phyloP scores from a whole-genome alignment of 2,888 invertebrate genomes.

The Drosophila kanekoi region DNA sequence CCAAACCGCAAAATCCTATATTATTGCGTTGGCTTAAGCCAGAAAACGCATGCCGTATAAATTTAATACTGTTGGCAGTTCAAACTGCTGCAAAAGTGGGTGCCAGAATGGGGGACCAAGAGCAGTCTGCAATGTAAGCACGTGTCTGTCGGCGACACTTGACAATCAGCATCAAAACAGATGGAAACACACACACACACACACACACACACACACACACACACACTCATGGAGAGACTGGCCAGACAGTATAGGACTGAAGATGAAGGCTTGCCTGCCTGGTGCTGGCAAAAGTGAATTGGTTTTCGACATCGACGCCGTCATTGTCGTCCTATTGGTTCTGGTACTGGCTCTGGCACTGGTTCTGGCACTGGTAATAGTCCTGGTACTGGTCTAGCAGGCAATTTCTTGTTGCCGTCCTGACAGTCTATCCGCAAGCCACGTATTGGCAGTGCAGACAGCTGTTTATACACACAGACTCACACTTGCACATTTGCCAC shows the following conservation, averaged over 20 bases:
- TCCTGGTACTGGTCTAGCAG: conserved; percentile 16
- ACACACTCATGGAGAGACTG: background rate
- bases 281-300: conserved; percentile 56
- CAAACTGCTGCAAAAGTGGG: conserved; percentile 32
- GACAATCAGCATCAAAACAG: conserved; percentile 77
- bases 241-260: conserved; percentile 28
- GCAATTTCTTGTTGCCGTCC: conserved; percentile 48
- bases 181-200: conserved; percentile 42
- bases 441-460: conserved; percentile 66
- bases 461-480: conserved; percentile 46
- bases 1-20: conserved; percentile 74
- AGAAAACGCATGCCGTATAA: conserved; percentile 41
- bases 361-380: conserved; percentile 10
- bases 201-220: background rate
- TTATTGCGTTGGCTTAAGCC: conserved; percentile 67
- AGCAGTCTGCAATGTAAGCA: conserved; percentile 70
- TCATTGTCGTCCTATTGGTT: conserved; percentile 49
- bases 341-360: conserved; percentile 14
- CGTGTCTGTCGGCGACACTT: conserved; percentile 76
- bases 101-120: conserved; percentile 29
- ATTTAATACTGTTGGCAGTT: conserved; percentile 73
- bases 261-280: conserved; percentile 48
- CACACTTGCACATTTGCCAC: conserved; percentile 3
- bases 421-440: conserved; percentile 12
- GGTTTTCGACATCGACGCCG: conserved; percentile 65